phyloP scores from a whole-genome alignment of 2,888 invertebrate genomes.

The Zygothrica quintamaculata region DNA sequence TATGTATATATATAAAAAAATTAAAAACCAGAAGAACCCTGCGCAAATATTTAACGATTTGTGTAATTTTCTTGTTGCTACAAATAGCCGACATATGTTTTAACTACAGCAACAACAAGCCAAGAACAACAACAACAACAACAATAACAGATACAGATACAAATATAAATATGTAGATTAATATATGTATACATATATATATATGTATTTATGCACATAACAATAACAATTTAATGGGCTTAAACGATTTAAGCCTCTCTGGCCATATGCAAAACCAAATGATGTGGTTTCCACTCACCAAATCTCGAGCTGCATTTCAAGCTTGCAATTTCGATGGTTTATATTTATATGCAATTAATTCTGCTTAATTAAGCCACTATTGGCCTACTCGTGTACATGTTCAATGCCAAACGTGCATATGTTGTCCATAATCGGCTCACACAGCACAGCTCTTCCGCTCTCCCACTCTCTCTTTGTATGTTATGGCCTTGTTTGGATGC shows the following conservation, averaged over 20 bases:
- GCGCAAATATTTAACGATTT: constrained; percentile 78
- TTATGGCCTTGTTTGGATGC: constrained; percentile 23
- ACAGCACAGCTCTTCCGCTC: constrained; percentile 10
- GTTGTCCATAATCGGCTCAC: constrained; percentile 59
- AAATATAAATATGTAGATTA: too few relatives aligned
- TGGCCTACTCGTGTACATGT: constrained; percentile 45
- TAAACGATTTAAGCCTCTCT: constrained; percentile 58
- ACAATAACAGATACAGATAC: constrained; percentile 36
- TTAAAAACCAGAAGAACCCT: constrained; percentile 20
- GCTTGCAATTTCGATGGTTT: constrained; percentile 39
- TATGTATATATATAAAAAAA: too few relatives aligned
- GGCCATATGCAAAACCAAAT: constrained; percentile 43
- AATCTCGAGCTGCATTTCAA: constrained; percentile 49
- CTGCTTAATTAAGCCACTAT: constrained; percentile 75
- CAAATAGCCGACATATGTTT: constrained; percentile 78
- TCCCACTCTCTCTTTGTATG: not conserved
- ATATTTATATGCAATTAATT: constrained; percentile 76
- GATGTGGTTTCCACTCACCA: constrained; percentile 39
- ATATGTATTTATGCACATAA: constrained; percentile 33
- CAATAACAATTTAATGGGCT: constrained; percentile 70
- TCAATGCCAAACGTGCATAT: constrained; percentile 33
- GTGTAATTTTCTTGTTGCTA: constrained; percentile 80
- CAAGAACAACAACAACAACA: too few relatives aligned
- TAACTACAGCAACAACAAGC: constrained; percentile 48
- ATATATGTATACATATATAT: too few relatives aligned